Percentiles rank a stretch among this genome's conserved stretches.
Conservation (phyloP, 2,888 invertebrate species). For the Geophilus truncorum region DNA sequence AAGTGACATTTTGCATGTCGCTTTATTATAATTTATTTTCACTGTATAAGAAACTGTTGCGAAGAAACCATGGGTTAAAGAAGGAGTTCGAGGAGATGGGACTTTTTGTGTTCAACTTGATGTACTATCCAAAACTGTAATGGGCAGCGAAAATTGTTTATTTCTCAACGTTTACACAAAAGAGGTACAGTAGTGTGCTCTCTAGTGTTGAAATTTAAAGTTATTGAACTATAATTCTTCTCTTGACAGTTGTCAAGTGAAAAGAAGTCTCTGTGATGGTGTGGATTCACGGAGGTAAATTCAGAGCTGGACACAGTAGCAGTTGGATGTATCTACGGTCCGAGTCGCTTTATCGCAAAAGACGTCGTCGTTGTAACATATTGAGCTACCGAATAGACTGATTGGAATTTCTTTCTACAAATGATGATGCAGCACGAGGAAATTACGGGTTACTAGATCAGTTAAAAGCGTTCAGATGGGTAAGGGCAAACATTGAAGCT, state of each 20-base stretch:
- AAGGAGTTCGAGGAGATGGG: background rate
- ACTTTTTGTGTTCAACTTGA: background rate
- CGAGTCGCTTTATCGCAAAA: no score
- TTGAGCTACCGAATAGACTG: background rate
- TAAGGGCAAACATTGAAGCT: background rate
- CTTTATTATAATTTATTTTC: background rate
- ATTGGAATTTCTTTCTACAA: background rate
- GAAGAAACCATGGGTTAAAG: background rate
- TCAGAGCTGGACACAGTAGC: no score
- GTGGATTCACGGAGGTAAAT: no score
- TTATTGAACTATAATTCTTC: background rate
- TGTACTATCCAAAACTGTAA: background rate
- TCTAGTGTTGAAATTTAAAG: no score
- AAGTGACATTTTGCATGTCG: background rate
- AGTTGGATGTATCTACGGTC: no score
- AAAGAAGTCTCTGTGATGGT: no score
- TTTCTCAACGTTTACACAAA: background rate
- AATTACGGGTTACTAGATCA: background rate
- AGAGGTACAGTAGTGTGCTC: no score
- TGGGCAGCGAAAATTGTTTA: background rate
- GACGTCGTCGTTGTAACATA: background rate
- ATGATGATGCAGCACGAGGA: background rate
- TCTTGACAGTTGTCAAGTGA: no score
- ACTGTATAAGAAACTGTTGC: background rate
- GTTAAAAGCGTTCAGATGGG: background rate